Percentiles rank a stretch among this genome's conserved stretches.
phyloP scores from a whole-genome alignment of 2,113 vertebrate genomes.

The Acanthochromis polyacanthus region DNA sequence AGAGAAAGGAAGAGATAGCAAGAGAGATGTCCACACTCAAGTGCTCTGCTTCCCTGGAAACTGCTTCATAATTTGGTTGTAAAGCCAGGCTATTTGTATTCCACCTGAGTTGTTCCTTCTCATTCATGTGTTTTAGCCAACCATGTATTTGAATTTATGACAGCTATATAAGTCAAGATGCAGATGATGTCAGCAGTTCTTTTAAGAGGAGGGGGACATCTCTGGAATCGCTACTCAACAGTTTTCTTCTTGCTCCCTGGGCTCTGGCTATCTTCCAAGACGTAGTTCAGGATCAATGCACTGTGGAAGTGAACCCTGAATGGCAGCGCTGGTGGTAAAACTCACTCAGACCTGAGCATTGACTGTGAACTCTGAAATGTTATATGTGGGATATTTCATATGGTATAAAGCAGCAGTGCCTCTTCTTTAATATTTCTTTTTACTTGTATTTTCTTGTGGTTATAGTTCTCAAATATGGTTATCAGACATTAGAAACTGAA shows the following conservation, averaged over 20 bases:
- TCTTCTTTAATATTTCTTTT: slow-evolving; percentile 7
- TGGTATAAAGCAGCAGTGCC: slow-evolving; percentile 5
- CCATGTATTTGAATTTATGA: slow-evolving; percentile 66
- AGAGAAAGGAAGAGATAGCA: slow-evolving; percentile 44
- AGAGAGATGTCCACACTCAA: slow-evolving; percentile 65
- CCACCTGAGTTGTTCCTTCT: slow-evolving; percentile 45
- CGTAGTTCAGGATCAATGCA: slow-evolving; percentile 67
- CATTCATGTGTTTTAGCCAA: slow-evolving; percentile 66
- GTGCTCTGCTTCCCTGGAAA: slow-evolving; percentile 63
- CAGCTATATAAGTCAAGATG: slow-evolving; percentile 59
- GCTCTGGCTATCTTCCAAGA: slow-evolving; percentile 68
- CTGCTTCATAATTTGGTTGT: slow-evolving; percentile 50
- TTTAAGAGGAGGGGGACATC: slow-evolving; percentile 18
- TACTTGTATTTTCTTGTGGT: slow-evolving; percentile 11
- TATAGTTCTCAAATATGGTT: not conserved
- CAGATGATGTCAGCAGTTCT: slow-evolving; percentile 71
- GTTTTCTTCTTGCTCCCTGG: slow-evolving; percentile 57
- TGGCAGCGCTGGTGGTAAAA: slow-evolving; percentile 65
- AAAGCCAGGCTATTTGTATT: slow-evolving; percentile 64
- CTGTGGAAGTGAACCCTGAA: slow-evolving; percentile 63
- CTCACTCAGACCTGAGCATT: slow-evolving; percentile 40
- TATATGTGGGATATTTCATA: slow-evolving; percentile 42
- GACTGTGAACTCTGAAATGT: slow-evolving; percentile 53
- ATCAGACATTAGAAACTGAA: not conserved
- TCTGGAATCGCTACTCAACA: slow-evolving; percentile 60